Base-by-base conservation (phyloP, 1,140 invertebrate species). In the Leptonema lineaticorne region DNA sequence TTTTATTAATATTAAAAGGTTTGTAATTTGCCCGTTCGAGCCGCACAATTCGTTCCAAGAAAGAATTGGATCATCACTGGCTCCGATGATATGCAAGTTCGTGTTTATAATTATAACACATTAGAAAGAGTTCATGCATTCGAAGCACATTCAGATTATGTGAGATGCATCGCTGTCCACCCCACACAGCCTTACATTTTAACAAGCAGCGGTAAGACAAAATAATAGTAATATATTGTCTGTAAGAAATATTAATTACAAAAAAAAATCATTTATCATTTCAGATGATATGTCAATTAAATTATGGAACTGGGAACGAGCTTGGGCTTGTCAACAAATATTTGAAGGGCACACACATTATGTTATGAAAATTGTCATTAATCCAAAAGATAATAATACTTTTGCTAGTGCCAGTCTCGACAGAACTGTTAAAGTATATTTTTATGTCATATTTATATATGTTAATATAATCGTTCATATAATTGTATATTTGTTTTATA, bases 371-470 rank as follows among this genome's bases (percentile, higher is more conserved):
- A 93, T 99, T 75, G 96, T 97, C 0, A 94, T 99, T 72, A 99
- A 99, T 83, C 98, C 98, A 0, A 99, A 99, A 79, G 98, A 99
- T 77, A 99, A 99, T 79, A 99, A 99, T 78, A 99, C 97, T n/a
- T 99, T 99, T 84, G 98, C 97, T 4, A 97, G 94, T 77, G 98
- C 97, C 24, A 99, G 97, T 20, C 84, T 99, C 1, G 98, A 99
- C 81, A 89, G 95, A 70, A 98, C 96, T 0, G 90, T 99, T 5
- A 99, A 99, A 87, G 94, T 92, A 79, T 74, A 73, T 4, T 20
- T 2, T 20, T 48, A 57, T 63, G 27, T 48, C 1, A 41, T 11
- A 3, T 41, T 41, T 14, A 41, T 11, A 45, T 63, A 27, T 65
- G 27, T 22, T 59, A 11, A 30, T 33, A 28, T 28, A 1, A 2